Evolutionary conservation across 2,888 invertebrate species (phyloP).

Genomic region (Acleris laterana): DNA sequence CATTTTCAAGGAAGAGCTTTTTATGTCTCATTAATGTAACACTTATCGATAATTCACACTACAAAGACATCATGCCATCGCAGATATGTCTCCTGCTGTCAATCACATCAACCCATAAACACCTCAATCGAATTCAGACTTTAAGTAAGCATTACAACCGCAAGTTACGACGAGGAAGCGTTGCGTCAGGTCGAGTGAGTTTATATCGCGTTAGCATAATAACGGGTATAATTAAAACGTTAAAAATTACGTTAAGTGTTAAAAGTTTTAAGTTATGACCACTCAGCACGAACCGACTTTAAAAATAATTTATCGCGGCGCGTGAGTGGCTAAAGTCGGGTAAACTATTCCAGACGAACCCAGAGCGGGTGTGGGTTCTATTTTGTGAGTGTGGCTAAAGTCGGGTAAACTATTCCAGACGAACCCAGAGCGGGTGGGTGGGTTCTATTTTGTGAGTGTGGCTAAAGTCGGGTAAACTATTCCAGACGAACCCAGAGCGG

Average conservation of each 20-base stretch:
- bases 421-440: no score
- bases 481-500: no score
- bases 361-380: no score
- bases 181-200: slow-evolving; percentile 18
- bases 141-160: slow-evolving; percentile 22
- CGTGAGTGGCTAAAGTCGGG: no score
- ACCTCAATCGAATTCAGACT: slow-evolving; percentile 14
- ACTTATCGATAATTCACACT: neutral
- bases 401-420: no score
- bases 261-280: neutral
- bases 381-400: no score
- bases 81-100: slow-evolving; percentile 1
- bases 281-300: neutral
- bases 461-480: no score
- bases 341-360: no score
- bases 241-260: slow-evolving; percentile 16
- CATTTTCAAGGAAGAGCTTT: no score
- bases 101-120: slow-evolving; percentile 9
- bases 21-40: neutral
- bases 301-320: no score
- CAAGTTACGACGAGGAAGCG: slow-evolving; percentile 23
- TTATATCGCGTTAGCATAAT: neutral
- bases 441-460: no score
- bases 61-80: neutral
- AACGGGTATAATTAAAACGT: slow-evolving; percentile 5